A percentile compares a stretch with the other conserved stretches of the same genome.
Evolutionary conservation across 1,140 invertebrate species (phyloP).

Genomic region (Apocrypta bakeri): DNA sequence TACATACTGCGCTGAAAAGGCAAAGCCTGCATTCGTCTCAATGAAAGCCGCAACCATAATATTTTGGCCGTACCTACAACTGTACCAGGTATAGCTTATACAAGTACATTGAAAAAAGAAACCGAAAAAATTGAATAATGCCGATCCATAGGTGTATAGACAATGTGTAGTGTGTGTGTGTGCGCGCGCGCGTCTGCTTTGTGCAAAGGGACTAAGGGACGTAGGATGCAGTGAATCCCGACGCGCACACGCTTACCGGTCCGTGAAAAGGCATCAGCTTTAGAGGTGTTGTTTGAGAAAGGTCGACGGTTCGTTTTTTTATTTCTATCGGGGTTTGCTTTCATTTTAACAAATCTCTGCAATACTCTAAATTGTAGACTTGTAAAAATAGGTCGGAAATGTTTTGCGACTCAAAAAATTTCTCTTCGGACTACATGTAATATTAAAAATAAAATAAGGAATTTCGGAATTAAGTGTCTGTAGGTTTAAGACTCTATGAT

Average conservation of each 20-base stretch:
- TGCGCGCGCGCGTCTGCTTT: too few relatives aligned
- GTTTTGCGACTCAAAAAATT: too few relatives aligned
- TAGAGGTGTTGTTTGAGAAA: not conserved
- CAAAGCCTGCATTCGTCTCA: not conserved
- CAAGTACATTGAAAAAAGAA: not conserved
- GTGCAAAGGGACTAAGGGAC: not conserved
- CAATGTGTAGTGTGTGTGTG: not conserved
- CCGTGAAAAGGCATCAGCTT: not conserved
- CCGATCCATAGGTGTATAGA: not conserved
- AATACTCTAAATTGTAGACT: too few relatives aligned
- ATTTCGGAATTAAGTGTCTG: too few relatives aligned
- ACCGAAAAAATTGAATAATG: not conserved
- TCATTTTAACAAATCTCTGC: not conserved
- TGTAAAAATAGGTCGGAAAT: too few relatives aligned
- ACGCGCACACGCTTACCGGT: not conserved
- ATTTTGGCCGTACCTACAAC: not conserved
- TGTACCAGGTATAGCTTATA: too few relatives aligned
- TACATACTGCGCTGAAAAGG: not conserved
- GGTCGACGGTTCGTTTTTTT: not conserved
- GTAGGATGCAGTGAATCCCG: not conserved
- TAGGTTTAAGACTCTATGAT: too few relatives aligned
- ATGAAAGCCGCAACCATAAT: not conserved
- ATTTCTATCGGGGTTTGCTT: not conserved
- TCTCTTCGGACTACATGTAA: too few relatives aligned
- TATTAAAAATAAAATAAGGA: too few relatives aligned